Base-by-base conservation (phyloP, 2,888 invertebrate genomes). In the Rhaphigaster nebulosa region DNA sequence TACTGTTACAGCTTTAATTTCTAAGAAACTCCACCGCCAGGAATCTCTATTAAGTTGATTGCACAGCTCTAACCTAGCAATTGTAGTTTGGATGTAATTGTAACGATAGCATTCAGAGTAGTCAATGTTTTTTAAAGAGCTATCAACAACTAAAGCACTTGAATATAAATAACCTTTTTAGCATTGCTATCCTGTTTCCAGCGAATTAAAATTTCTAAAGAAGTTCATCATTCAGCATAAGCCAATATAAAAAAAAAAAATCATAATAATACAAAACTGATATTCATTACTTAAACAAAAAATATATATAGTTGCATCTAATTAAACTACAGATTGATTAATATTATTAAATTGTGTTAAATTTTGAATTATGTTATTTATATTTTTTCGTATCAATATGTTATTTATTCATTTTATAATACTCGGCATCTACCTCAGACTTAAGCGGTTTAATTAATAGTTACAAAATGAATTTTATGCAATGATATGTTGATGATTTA, bases 81-180 rank as follows among this genome's bases (percentile, higher is more conserved):
- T n/a, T n/a, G n/a, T n/a, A 60, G 60, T 60, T 60, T n/a, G 1
- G n/a, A 13, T 60, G n/a, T 60, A 60, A 60, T 60, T 60, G n/a
- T n/a, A n/a, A n/a, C n/a, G 10, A 60, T 12, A n/a, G 60, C 10
- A n/a, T 60, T 60, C 12, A 26, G 60, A n/a, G 60, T 13, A n/a
- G n/a, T 60, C 60, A 8, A n/a, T 60, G 60, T n/a, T 60, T 60
- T n/a, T 60, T 60, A 60, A 60, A 60, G 60, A 60, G 60, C 60
- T n/a, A 60, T 12, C 60, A 60, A 60, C 60, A 60, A 60, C 60
- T 60, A 10, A 60, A n/a, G n/a, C 60, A 1, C 60, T 60, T 60
- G n/a, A n/a, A 60, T 60, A 60, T 60, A 60, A 60, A 60, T 60
- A 60, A 60, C 60, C 60, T 60, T n/a, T 60, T 60, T n/a, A 60